phyloP scores from a whole-genome alignment of 2,888 invertebrate species.

The Drosophila sordidula region DNA sequence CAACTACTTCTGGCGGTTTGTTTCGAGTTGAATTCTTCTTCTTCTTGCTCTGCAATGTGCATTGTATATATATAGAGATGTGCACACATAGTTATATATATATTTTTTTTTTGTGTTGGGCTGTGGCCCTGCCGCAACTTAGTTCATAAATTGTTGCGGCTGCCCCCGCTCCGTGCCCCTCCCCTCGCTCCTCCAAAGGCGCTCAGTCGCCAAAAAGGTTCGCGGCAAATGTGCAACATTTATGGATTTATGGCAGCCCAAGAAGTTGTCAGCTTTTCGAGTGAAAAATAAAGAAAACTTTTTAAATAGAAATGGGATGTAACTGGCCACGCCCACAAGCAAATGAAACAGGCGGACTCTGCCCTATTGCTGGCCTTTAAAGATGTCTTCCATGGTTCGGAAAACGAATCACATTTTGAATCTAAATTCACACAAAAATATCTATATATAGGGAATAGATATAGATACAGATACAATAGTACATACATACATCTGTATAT shows the following conservation, averaged over 20 bases:
- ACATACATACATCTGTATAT: no score
- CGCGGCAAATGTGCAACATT: conserved; percentile 37
- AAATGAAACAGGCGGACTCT: conserved; percentile 2
- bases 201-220: conserved; percentile 27
- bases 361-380: neutral
- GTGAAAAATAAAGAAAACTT: conserved; percentile 54
- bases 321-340: conserved; percentile 34
- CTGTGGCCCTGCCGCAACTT: conserved; percentile 36
- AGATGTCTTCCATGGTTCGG: neutral
- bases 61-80: conserved; percentile 18
- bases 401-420: neutral
- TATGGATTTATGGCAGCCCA: conserved; percentile 49
- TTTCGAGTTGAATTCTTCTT: conserved; percentile 49
- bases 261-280: conserved; percentile 43
- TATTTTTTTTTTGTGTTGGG: conserved; percentile 28
- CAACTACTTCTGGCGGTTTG: conserved; percentile 74
- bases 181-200: neutral
- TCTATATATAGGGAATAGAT: neutral
- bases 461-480: no score
- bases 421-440: neutral
- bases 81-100: conserved; percentile 13
- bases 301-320: conserved; percentile 57
- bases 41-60: neutral
- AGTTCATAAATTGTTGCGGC: conserved; percentile 70
- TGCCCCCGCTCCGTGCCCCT: neutral